Percentiles rank a stretch among this genome's conserved stretches.
phyloP scores from a whole-genome alignment of 1,140 invertebrate species.

The Orius laevigatus region DNA sequence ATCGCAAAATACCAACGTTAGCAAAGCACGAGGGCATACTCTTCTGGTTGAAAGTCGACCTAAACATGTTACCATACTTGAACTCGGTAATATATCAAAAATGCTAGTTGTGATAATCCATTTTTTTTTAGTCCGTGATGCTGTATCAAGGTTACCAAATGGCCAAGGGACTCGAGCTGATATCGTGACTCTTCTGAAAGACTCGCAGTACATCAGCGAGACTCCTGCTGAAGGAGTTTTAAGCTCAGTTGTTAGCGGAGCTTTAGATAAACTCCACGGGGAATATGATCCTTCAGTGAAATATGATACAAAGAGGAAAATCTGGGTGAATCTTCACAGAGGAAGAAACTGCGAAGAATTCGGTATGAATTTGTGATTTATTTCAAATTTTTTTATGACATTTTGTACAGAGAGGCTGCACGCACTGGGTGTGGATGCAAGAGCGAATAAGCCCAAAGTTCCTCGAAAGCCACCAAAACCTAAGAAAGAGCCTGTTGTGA shows the following conservation, averaged over 20 bases:
- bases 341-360: conserved; percentile 61
- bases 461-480: conserved; percentile 30
- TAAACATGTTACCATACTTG: conserved; percentile 79
- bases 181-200: conserved; percentile 66
- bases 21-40: conserved; percentile 66
- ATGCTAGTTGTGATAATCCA: neutral
- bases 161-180: conserved; percentile 84
- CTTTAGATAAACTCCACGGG: conserved; percentile 72
- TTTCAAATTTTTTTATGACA: conserved; percentile 6
- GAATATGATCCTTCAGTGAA: conserved; percentile 80
- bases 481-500: conserved; percentile 14
- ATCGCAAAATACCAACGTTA: conserved; percentile 35
- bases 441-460: conserved; percentile 28
- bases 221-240: conserved; percentile 52
- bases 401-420: conserved; percentile 31
- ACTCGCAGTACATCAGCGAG: conserved; percentile 67
- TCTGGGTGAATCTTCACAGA: conserved; percentile 80
- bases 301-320: conserved; percentile 73
- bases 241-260: conserved; percentile 75
- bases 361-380: conserved; percentile 24
- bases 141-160: conserved; percentile 79
- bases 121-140: conserved; percentile 54
- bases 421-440: conserved; percentile 32
- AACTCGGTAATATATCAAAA: conserved; percentile 36
- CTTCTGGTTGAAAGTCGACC: conserved; percentile 68